These are phyloP conservation scores for Casuarius casuarius DNA, from an alignment of 2,113 vertebrate genomes.

Conservation along the genomic window DNA sequence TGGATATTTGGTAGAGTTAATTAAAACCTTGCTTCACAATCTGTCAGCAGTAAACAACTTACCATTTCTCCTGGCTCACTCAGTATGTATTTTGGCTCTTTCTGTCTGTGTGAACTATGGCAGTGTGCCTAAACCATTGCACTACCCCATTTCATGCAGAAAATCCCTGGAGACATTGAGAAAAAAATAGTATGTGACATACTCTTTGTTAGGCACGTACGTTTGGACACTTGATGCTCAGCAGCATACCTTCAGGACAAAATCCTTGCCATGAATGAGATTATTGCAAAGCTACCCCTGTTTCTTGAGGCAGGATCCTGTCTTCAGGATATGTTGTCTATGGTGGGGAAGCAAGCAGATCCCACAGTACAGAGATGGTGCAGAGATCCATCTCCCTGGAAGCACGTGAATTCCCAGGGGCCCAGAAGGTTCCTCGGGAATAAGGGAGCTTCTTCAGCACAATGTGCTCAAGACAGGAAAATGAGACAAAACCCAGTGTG, in stretches of 20 bases:
- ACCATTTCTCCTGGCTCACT: not conserved
- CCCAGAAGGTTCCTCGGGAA: not conserved
- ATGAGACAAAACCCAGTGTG: fast-evolving
- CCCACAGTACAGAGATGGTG: not conserved
- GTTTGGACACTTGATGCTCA: not conserved
- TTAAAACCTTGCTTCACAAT: not conserved
- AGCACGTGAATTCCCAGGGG: not conserved
- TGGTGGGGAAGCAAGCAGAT: not conserved
- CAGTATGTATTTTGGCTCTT: not conserved
- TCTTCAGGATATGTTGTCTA: not conserved
- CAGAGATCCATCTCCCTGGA: not conserved
- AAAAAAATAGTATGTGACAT: no score
- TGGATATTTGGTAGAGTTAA: not conserved
- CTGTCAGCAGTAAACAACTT: not conserved
- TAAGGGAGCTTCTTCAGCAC: not conserved
- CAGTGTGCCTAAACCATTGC: not conserved
- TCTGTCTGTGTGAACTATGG: not conserved
- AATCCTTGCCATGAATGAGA: not conserved
- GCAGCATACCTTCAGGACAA: not conserved
- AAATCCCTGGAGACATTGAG: not conserved
- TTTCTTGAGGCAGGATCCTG: not conserved
- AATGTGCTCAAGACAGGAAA: fast-evolving
- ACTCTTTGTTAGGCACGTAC: not conserved
- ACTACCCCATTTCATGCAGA: not conserved
- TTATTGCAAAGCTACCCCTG: not conserved